Conservation (phyloP, 2,888 invertebrate species). For the Drosophila suboccidentalis region DNA sequence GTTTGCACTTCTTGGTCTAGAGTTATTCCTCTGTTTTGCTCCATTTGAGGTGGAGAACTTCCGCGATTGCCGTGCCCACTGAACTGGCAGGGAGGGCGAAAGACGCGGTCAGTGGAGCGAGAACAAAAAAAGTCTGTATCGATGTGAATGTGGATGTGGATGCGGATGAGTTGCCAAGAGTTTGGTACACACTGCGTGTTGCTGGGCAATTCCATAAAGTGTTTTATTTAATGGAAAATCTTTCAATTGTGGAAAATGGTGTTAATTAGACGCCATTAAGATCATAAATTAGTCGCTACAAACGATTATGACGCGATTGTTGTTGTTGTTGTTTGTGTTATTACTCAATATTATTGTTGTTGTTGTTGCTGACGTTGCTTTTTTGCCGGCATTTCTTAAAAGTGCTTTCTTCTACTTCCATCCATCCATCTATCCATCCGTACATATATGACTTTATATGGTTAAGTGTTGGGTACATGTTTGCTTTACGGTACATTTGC, state of each 20-base stretch:
- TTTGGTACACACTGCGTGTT: constrained; percentile 62
- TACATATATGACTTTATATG: constrained; percentile 59
- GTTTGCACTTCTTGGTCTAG: constrained; percentile 66
- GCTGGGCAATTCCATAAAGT: constrained; percentile 79
- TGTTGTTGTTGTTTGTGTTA: constrained; percentile 35
- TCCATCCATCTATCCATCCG: constrained; percentile 7
- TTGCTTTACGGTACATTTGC: constrained; percentile 79
- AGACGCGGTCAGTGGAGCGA: constrained; percentile 57
- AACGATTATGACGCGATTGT: constrained; percentile 79
- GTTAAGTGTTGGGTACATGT: constrained; percentile 67
- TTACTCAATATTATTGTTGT: constrained; percentile 16
- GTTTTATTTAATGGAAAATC: constrained; percentile 82
- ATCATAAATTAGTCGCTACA: constrained; percentile 81
- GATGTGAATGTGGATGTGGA: constrained; percentile 36
- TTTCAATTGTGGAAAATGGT: constrained; percentile 82
- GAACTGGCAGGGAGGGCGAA: constrained; percentile 2
- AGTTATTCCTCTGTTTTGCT: constrained; percentile 66
- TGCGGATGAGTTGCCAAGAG: constrained; percentile 57
- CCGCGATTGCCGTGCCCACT: constrained; percentile 68
- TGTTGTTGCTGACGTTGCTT: constrained; percentile 42
- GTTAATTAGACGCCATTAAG: constrained; percentile 81
- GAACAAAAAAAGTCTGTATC: constrained; percentile 17
- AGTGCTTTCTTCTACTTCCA: constrained; percentile 46
- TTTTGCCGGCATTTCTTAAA: constrained; percentile 67
- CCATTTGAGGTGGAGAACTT: constrained; percentile 75